These are phyloP conservation scores for Melipona beecheii DNA, from an alignment of 2,888 invertebrate genomes.

Conservation along the genomic window DNA sequence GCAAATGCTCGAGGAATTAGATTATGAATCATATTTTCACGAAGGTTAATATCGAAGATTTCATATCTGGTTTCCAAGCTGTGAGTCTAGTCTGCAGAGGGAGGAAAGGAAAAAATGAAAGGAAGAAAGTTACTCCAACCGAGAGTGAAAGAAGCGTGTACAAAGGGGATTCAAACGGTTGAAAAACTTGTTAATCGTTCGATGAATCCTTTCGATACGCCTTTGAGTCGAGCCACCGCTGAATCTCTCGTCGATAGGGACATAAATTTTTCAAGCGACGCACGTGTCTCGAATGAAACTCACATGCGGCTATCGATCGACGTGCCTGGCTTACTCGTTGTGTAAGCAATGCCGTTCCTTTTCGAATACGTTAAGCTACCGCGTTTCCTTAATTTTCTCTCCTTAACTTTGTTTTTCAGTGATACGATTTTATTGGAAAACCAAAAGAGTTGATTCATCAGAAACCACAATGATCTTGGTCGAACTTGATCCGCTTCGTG, in stretches of 20 bases:
- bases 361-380: conserved; percentile 36
- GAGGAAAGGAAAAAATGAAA: background rate
- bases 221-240: conserved; percentile 19
- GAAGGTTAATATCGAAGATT: background rate
- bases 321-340: conserved; percentile 35
- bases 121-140: background rate
- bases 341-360: conserved; percentile 38
- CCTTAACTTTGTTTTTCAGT: background rate
- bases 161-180: background rate
- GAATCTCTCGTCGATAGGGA: conserved; percentile 38
- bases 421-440: background rate
- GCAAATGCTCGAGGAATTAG: background rate
- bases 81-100: background rate
- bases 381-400: background rate
- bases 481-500: background rate
- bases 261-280: conserved; percentile 50
- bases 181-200: conserved; percentile 27
- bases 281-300: conserved; percentile 55
- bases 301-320: conserved; percentile 56
- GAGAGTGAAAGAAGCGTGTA: background rate
- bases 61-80: background rate
- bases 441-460: background rate
- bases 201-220: conserved; percentile 42
- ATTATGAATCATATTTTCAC: background rate
- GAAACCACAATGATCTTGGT: background rate